Conservation (phyloP, 1,140 invertebrate species). For the Spodoptera frugiperda region DNA sequence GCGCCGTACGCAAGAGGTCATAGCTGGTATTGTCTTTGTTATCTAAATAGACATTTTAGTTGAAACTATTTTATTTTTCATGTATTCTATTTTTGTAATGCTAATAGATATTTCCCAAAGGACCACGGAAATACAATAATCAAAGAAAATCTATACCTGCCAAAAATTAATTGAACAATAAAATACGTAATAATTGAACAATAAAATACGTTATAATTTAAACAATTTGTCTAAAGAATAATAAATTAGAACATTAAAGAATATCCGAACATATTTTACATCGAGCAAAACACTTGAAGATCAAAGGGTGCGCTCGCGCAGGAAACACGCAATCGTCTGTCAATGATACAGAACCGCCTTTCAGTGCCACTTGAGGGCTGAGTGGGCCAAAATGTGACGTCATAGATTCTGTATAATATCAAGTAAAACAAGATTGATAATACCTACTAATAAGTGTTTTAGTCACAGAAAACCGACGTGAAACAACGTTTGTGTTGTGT, state of each 20-base stretch:
- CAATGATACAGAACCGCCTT: constrained; percentile 34
- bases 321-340: constrained; percentile 27
- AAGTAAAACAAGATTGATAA: neutral
- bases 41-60: too few relatives aligned
- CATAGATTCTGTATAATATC: constrained; percentile 30
- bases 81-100: neutral
- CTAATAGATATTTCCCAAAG: too few relatives aligned
- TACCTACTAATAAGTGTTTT: too few relatives aligned
- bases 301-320: constrained; percentile 36
- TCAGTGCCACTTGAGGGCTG: constrained; percentile 38
- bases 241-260: constrained; percentile 26
- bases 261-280: constrained; percentile 13
- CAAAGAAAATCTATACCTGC: too few relatives aligned
- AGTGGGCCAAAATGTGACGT: constrained; percentile 37
- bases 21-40: too few relatives aligned
- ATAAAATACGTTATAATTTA: neutral
- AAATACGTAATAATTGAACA: too few relatives aligned
- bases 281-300: constrained; percentile 41
- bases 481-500: too few relatives aligned
- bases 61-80: too few relatives aligned
- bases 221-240: neutral
- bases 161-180: too few relatives aligned
- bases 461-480: too few relatives aligned
- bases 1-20: too few relatives aligned
- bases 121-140: too few relatives aligned